phyloP scores from a whole-genome alignment of 2,113 vertebrate genomes.

The Aleadryas rufinucha region DNA sequence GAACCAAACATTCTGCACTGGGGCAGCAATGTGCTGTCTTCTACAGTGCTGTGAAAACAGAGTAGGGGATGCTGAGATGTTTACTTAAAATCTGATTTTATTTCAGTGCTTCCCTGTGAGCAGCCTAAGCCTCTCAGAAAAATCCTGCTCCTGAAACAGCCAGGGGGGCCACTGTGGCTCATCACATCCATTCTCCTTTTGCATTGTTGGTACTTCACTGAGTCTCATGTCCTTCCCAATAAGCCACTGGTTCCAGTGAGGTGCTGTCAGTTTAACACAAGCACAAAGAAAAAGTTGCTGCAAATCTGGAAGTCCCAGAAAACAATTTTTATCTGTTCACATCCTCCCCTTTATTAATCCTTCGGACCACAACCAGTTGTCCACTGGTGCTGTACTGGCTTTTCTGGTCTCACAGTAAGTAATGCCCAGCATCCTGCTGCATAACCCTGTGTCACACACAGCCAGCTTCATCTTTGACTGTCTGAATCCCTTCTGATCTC shows the following conservation, averaged over 20 bases:
- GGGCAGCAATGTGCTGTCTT: not conserved
- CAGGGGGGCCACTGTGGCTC: not conserved
- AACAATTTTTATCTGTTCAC: not conserved
- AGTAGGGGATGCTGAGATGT: not conserved
- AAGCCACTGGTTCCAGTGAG: not conserved
- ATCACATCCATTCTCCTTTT: not conserved
- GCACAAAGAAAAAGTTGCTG: not conserved
- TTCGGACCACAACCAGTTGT: not conserved
- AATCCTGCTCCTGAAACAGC: not conserved
- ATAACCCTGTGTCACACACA: not conserved
- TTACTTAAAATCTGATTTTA: not conserved
- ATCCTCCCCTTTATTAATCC: not conserved
- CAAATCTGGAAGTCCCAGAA: not conserved
- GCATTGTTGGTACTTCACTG: not conserved
- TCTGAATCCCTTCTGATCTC: constrained; percentile 18
- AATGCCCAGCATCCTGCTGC: not conserved
- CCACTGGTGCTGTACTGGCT: not conserved
- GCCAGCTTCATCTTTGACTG: not conserved
- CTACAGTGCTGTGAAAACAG: not conserved
- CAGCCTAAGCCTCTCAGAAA: not conserved
- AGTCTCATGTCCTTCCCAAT: not conserved
- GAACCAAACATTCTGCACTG: not conserved
- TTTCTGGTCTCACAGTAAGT: not conserved
- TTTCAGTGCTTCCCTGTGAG: not conserved
- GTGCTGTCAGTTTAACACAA: not conserved